Evolutionary conservation across 2,113 vertebrate species (phyloP).

Genomic region (Coreoperca whiteheadi): DNA sequence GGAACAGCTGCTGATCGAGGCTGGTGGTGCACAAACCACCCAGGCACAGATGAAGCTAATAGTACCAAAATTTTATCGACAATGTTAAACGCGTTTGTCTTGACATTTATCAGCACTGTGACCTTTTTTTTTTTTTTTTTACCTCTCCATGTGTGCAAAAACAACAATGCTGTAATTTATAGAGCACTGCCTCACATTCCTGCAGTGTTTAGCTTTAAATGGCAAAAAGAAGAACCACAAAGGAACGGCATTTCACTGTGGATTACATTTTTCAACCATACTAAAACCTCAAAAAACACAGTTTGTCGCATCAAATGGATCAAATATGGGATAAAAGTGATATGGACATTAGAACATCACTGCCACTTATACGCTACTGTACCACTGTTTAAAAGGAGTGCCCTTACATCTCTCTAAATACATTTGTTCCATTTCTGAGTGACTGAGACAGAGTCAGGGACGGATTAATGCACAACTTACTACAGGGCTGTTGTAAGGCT

Average conservation of each 20-base stretch:
- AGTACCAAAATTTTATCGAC: constrained; percentile 20
- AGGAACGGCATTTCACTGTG: neutral
- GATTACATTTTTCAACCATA: constrained; percentile 18
- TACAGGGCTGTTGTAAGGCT: constrained; percentile 15
- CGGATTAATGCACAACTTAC: constrained; percentile 40
- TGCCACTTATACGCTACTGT: constrained; percentile 19
- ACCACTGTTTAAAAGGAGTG: neutral
- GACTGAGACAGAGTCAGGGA: constrained; percentile 12
- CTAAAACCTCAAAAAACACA: neutral
- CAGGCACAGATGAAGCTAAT: constrained; percentile 14
- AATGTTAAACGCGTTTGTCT: constrained; percentile 35
- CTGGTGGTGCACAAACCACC: neutral
- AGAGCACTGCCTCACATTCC: neutral
- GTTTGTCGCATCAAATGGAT: constrained; percentile 23
- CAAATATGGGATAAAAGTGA: constrained; percentile 21
- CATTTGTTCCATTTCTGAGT: constrained; percentile 31
- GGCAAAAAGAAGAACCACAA: neutral
- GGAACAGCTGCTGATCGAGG: constrained; percentile 28
- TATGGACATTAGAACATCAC: neutral
- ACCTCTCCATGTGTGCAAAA: constrained; percentile 1
- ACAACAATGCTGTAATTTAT: neutral
- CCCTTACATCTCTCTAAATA: constrained; percentile 33
- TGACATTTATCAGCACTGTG: constrained; percentile 54
- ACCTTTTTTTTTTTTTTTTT: constrained; percentile 9
- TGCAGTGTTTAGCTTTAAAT: neutral